These are phyloP conservation scores for Haplotaxodon microlepis DNA, from an alignment of 2,113 vertebrate genomes.

Conservation along the genomic window DNA sequence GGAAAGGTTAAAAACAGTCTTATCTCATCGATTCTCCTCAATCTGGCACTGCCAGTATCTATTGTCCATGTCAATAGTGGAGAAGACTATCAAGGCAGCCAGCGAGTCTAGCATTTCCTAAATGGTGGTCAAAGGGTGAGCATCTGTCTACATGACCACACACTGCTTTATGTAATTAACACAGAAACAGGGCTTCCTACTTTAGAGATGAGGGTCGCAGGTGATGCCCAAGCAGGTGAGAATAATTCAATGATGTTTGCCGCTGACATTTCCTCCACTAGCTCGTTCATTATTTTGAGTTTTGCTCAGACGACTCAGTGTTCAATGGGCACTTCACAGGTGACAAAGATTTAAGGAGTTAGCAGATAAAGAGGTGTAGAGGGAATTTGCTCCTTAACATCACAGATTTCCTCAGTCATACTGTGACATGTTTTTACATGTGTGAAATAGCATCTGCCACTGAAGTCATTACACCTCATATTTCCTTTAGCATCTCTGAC, in stretches of 20 bases:
- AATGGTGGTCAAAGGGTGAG: not conserved
- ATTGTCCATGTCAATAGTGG: not conserved
- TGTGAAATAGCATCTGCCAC: not conserved
- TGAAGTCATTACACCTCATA: accelerated
- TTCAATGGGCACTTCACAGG: not conserved
- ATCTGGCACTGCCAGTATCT: not conserved
- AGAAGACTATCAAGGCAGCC: not conserved
- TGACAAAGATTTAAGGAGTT: not conserved
- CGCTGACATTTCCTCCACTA: not conserved
- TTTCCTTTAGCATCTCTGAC: not conserved
- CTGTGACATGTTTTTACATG: not conserved
- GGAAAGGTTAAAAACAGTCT: not conserved
- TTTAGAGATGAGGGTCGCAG: not conserved
- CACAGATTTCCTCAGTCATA: not conserved
- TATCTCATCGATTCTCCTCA: accelerated
- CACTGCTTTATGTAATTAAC: not conserved
- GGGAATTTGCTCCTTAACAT: not conserved
- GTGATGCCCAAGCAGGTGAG: not conserved
- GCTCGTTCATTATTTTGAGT: not conserved
- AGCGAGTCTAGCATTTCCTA: accelerated
- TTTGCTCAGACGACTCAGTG: not conserved
- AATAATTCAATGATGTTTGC: not conserved
- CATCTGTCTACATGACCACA: not conserved
- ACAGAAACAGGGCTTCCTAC: not conserved
- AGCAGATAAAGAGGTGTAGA: not conserved